Evolutionary conservation across 1,140 invertebrate species (phyloP).

Genomic region (Pseudomyrmex sp.): DNA sequence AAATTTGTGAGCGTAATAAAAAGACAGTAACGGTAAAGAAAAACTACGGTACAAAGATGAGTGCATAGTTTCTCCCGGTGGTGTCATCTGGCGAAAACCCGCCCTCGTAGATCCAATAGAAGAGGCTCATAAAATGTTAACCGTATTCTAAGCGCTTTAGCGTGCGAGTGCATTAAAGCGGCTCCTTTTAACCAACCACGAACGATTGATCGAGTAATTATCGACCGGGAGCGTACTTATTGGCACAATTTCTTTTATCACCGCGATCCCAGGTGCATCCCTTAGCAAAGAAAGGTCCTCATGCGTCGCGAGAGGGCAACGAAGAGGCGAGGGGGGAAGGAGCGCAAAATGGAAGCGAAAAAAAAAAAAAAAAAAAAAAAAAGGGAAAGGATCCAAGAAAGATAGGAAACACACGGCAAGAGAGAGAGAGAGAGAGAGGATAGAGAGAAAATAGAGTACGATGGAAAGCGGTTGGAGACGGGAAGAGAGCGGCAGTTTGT

Average conservation of each 20-base stretch:
- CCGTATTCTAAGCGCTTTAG: slow-evolving; percentile 31
- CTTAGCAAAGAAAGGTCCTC: slow-evolving; percentile 29
- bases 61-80: slow-evolving; percentile 27
- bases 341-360: slow-evolving; percentile 34
- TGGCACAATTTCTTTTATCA: slow-evolving; percentile 74
- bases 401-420: not conserved
- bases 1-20: not conserved
- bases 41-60: not conserved
- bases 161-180: slow-evolving; percentile 56
- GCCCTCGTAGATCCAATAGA: slow-evolving; percentile 8
- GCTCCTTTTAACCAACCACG: slow-evolving; percentile 19
- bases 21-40: slow-evolving; percentile 1
- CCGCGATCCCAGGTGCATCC: slow-evolving; percentile 69
- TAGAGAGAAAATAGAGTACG: slow-evolving; percentile 61
- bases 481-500: slow-evolving; percentile 33
- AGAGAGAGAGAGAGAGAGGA: slow-evolving; percentile 47
- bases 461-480: slow-evolving; percentile 56
- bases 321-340: not conserved
- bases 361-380: not conserved
- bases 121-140: slow-evolving; percentile 56
- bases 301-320: not conserved
- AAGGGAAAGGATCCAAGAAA: slow-evolving; percentile 3
- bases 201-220: slow-evolving; percentile 69
- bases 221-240: slow-evolving; percentile 64
- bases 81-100: slow-evolving; percentile 22